Base-by-base conservation (phyloP, 2,797 vertebrate genomes). In the Pseudocheirus occidentalis region DNA sequence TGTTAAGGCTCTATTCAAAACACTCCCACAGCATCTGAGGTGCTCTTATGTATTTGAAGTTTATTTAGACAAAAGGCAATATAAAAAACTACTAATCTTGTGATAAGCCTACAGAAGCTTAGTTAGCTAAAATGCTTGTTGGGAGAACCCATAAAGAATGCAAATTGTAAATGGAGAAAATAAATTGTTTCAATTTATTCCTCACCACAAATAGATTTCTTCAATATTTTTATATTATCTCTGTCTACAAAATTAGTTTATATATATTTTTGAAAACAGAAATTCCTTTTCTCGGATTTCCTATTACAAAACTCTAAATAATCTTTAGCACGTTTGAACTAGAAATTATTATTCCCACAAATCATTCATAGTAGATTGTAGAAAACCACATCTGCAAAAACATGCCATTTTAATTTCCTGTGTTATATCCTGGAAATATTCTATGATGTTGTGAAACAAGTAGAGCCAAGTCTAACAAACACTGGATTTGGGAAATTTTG, bases 1-100 rank as follows among this genome's bases (percentile, higher is more conserved):
- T 52, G n/a, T 34, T 40, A 55, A 91, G 93, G 46, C 40, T 53
- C 56, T 4, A 46, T 50, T 9, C 73, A 87, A 87, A 87, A 87
- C 24, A 87, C 73, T 87, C 73, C 40, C 40, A 50, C 73, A 87
- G 50, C 21, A 27, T 87, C 24, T 87, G 73, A 87, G 40, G 73
- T 87, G 24, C 66, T 91, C 96, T 93, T 90, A 16, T 14, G 73
- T 29, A 93, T 95, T 96, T 95, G 94, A 96, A 92, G 95, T 97
- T 95, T 97, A 96, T 96, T 96, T 97, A 97, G 96, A 97, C 96
- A 97, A 98, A 98, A 97, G 94, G 93, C 96, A 97, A 11, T 94
- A 95, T 96, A 94, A 97, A 94, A 94, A 34, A n/a, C 62, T 54
- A n/a, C 13, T 52, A 95, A 90, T 94, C 90, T 21, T 29, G 91